Percentiles rank a stretch among this genome's conserved stretches.
Conservation (phyloP, 2,888 invertebrate genomes). For the Diplazon laetatorius region DNA sequence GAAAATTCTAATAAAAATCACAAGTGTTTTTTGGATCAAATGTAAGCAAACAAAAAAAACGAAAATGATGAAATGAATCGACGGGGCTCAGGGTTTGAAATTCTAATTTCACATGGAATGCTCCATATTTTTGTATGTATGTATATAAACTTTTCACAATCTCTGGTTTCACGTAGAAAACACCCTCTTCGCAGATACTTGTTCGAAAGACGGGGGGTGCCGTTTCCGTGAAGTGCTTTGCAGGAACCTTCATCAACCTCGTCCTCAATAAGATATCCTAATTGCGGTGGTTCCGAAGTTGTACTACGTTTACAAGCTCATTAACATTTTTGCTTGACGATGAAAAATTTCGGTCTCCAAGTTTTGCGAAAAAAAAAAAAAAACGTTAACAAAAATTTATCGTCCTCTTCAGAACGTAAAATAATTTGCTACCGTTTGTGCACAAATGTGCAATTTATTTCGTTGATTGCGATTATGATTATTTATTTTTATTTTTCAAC, state of each 20-base stretch:
- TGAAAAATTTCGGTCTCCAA: not conserved
- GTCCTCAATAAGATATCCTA: conserved; percentile 52
- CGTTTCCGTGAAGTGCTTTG: conserved; percentile 40
- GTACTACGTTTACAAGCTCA: conserved; percentile 41
- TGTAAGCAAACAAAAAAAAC: no score
- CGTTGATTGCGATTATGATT: not conserved
- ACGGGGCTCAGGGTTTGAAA: no score
- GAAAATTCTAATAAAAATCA: no score
- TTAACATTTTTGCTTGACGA: conserved; percentile 43
- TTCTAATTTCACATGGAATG: no score
- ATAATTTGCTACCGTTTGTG: not conserved
- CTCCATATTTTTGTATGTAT: no score
- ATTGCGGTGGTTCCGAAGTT: conserved; percentile 50
- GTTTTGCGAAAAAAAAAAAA: no score
- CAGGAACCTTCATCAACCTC: conserved; percentile 21
- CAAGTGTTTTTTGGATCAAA: no score
- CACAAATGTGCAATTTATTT: not conserved
- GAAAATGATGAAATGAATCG: no score
- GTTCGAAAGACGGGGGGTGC: conserved; percentile 43
- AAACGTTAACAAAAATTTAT: not conserved
- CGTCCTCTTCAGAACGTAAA: not conserved
- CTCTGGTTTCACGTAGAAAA: conserved; percentile 30
- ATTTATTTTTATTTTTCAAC: no score
- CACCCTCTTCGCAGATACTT: conserved; percentile 54
- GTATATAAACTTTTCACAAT: conserved; percentile 52